These are phyloP conservation scores for Cosmopolites sordidus DNA, from an alignment of 2,888 invertebrate genomes.

Conservation along the genomic window DNA sequence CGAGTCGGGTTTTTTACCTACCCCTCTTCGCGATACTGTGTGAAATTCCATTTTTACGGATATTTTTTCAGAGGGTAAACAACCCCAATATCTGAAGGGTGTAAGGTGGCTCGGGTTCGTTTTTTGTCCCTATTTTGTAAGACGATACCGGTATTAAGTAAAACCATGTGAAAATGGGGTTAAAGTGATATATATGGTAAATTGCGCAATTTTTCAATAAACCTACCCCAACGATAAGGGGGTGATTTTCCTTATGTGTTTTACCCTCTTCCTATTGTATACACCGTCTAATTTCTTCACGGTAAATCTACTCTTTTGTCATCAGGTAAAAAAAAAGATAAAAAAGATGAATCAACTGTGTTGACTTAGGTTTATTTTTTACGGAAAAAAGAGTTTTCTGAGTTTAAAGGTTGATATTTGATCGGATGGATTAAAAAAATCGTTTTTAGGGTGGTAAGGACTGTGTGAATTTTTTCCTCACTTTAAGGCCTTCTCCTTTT, in stretches of 20 bases:
- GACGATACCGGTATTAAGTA: conserved; percentile 47
- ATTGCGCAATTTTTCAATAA: conserved; percentile 37
- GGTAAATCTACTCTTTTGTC: conserved; percentile 26
- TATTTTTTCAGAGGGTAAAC: conserved; percentile 36
- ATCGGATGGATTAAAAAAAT: conserved; percentile 20
- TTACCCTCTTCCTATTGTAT: conserved; percentile 23
- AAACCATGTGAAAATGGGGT: conserved; percentile 41
- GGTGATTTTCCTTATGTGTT: conserved; percentile 3
- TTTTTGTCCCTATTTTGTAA: conserved; percentile 32
- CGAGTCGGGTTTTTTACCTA: conserved; percentile 26
- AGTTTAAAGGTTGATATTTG: conserved; percentile 23
- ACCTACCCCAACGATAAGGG: conserved; percentile 8
- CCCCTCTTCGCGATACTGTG: conserved; percentile 39
- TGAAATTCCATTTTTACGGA: conserved; percentile 45
- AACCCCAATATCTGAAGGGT: conserved; percentile 32
- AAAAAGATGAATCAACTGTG: conserved; percentile 16
- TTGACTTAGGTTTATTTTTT: conserved; percentile 27
- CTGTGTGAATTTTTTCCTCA: conserved; percentile 28
- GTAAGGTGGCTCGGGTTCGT: conserved; percentile 21
- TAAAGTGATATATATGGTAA: conserved; percentile 36
- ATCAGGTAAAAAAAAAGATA: conserved; percentile 23
- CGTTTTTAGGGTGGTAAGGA: conserved; percentile 19
- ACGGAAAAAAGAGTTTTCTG: conserved; percentile 15
- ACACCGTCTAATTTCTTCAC: conserved; percentile 26
- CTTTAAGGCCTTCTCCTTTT: too few species aligned